These are phyloP conservation scores for Drosophila colorata DNA, from an alignment of 2,888 invertebrate genomes.

Conservation along the genomic window DNA sequence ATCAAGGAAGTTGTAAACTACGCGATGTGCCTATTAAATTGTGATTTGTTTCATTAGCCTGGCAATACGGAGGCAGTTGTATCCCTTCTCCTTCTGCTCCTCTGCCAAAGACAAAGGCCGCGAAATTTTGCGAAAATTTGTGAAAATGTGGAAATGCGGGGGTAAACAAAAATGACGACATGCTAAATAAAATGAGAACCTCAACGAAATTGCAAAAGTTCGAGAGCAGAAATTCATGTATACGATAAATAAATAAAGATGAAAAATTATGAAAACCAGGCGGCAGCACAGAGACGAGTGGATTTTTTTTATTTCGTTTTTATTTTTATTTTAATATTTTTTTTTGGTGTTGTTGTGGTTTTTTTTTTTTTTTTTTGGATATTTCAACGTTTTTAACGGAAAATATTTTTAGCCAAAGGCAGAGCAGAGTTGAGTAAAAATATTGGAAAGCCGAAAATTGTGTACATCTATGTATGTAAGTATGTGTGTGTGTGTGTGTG, in stretches of 20 bases:
- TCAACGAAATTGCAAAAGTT: conserved; percentile 26
- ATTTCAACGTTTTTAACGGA: conserved; percentile 55
- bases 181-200: conserved; percentile 45
- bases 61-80: conserved; percentile 1
- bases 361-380: conserved; percentile 33
- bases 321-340: conserved; percentile 19
- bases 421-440: conserved; percentile 48
- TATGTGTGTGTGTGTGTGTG: conserved; percentile 10
- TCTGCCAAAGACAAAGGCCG: conserved; percentile 50
- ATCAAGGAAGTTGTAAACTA: conserved; percentile 74
- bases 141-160: conserved; percentile 43
- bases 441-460: conserved; percentile 73
- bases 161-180: conserved; percentile 75
- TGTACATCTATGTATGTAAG: conserved; percentile 11
- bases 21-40: conserved; percentile 63
- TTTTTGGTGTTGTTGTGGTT: too few relatives aligned
- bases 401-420: conserved; percentile 74
- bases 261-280: conserved; percentile 77
- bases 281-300: conserved; percentile 46
- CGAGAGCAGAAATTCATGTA: conserved; percentile 36
- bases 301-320: conserved; percentile 41
- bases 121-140: conserved; percentile 23
- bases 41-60: conserved; percentile 62
- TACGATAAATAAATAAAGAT: conserved; percentile 67
- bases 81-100: conserved; percentile 21